A percentile compares a stretch with the other conserved stretches of the same genome.
Conservation (phyloP, 92 coral and sea anemone species). For the Zoanthus sansibaricus region DNA sequence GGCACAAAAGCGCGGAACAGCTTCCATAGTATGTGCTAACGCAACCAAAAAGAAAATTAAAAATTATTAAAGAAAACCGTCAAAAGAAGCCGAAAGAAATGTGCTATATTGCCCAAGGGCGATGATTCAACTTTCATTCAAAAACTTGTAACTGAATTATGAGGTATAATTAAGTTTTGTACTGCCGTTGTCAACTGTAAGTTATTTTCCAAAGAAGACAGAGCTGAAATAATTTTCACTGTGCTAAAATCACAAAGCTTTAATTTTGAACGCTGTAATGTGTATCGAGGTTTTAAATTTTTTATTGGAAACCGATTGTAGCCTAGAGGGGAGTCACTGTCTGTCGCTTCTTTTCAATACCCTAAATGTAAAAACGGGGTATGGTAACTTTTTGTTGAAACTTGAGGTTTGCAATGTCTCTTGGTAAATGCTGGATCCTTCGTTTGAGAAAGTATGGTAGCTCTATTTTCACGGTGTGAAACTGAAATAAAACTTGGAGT, state of each 20-base stretch:
- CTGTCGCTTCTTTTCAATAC: neutral
- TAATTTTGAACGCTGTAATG: neutral
- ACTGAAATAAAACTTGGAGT: no score
- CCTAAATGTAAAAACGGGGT: neutral
- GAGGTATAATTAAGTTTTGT: constrained; percentile 12
- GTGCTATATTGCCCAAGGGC: constrained; percentile 33
- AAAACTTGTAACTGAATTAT: neutral
- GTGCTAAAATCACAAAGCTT: neutral
- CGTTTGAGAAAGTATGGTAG: neutral
- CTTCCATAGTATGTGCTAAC: neutral
- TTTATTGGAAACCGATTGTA: neutral
- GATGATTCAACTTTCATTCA: constrained; percentile 11
- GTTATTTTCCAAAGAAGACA: neutral
- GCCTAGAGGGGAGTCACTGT: neutral
- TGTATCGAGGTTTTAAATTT: neutral
- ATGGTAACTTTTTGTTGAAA: neutral
- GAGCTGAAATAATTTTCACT: neutral
- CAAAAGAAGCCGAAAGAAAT: constrained; percentile 44
- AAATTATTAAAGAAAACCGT: constrained; percentile 22
- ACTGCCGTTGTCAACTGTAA: neutral
- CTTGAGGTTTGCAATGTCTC: constrained; percentile 3
- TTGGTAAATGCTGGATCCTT: neutral
- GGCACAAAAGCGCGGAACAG: neutral
- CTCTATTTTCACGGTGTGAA: neutral
- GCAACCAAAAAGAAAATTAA: neutral